Evolutionary conservation across 1,140 invertebrate species (phyloP).

Genomic region (Neodiprion fabricii): DNA sequence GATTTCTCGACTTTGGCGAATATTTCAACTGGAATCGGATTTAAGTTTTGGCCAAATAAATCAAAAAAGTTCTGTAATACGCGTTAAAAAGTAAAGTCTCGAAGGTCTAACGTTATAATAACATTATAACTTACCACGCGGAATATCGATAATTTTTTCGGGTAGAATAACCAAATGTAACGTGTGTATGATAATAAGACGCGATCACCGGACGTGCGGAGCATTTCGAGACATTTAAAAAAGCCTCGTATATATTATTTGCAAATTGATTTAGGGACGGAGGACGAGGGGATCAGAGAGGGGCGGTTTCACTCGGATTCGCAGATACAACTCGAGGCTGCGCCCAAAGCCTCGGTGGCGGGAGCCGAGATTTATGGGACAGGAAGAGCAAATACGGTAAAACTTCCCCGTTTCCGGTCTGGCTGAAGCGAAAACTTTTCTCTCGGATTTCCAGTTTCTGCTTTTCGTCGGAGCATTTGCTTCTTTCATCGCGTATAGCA

Average conservation of each 20-base stretch:
- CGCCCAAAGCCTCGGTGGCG: slow-evolving; percentile 34
- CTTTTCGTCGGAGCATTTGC: neutral
- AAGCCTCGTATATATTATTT: slow-evolving; percentile 17
- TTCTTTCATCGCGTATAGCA: neutral
- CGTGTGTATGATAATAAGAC: too few relatives aligned
- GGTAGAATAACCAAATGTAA: too few relatives aligned
- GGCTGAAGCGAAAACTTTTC: slow-evolving; percentile 41
- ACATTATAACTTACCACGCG: too few relatives aligned
- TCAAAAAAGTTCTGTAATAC: too few relatives aligned
- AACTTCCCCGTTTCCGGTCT: slow-evolving; percentile 50
- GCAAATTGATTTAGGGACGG: slow-evolving; percentile 40
- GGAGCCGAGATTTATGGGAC: slow-evolving; percentile 47
- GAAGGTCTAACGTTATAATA: too few relatives aligned
- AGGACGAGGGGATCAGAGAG: neutral
- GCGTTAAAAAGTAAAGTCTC: too few relatives aligned
- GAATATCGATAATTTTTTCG: too few relatives aligned
- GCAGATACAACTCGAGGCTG: slow-evolving; percentile 27
- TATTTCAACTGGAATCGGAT: too few relatives aligned
- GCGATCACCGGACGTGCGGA: neutral
- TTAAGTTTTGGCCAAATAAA: too few relatives aligned
- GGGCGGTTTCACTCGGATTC: neutral
- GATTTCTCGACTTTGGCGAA: too few relatives aligned
- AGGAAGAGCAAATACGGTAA: slow-evolving; percentile 53
- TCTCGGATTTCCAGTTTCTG: slow-evolving; percentile 29
- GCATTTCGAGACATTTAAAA: neutral